These are phyloP conservation scores for Salticus scenicus DNA, from an alignment of 2,888 invertebrate species.

Conservation along the genomic window DNA sequence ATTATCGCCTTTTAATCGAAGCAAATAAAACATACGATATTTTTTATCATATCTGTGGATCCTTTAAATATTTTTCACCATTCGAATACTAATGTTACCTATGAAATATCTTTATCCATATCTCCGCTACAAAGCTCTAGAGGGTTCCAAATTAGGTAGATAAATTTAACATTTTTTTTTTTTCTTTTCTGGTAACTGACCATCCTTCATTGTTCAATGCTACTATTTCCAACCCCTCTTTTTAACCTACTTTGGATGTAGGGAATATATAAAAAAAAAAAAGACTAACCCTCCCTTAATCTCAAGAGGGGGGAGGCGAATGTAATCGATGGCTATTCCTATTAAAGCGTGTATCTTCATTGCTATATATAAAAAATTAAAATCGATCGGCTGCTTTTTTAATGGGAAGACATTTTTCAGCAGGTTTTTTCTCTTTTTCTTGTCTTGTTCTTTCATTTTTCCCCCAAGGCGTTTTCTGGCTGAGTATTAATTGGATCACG, in stretches of 20 bases:
- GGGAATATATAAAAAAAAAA: neutral
- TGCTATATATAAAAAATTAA: slow-evolving; percentile 57
- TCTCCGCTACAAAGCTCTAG: neutral
- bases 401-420: slow-evolving; percentile 68
- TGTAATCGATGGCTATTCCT: slow-evolving; percentile 61
- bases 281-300: slow-evolving; percentile 37
- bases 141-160: neutral
- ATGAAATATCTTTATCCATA: neutral
- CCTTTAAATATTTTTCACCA: too few relatives aligned
- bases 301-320: slow-evolving; percentile 32
- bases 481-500: slow-evolving; percentile 66
- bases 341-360: slow-evolving; percentile 60
- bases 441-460: slow-evolving; percentile 42
- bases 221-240: slow-evolving; percentile 11
- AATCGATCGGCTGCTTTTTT: slow-evolving; percentile 60
- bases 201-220: neutral
- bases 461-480: slow-evolving; percentile 58
- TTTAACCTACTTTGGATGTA: slow-evolving; percentile 23
- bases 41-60: too few relatives aligned
- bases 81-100: neutral
- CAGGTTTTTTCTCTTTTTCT: slow-evolving; percentile 41
- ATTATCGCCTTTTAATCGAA: too few relatives aligned
- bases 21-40: too few relatives aligned
- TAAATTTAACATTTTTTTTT: neutral
- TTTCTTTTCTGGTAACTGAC: slow-evolving; percentile 3